phyloP scores from a whole-genome alignment of 2,888 invertebrate species.

The Mesorhabditis belari region DNA sequence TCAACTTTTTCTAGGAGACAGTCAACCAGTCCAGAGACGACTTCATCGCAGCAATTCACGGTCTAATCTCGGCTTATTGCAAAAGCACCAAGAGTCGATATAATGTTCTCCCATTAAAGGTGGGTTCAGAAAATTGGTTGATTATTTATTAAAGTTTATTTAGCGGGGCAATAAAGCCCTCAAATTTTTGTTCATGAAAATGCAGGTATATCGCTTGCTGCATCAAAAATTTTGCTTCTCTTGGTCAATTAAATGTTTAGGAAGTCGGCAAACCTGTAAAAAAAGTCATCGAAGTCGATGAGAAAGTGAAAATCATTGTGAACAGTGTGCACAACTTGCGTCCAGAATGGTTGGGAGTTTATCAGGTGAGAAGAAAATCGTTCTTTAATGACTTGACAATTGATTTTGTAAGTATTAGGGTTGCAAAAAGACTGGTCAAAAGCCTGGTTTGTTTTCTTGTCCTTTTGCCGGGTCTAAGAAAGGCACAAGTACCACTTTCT shows the following conservation, averaged over 20 bases:
- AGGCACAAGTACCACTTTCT: neutral
- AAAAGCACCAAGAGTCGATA: slow-evolving; percentile 20
- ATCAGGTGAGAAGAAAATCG: slow-evolving; percentile 7
- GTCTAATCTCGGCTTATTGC: slow-evolving; percentile 24
- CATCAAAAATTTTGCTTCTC: no score
- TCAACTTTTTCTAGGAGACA: slow-evolving; percentile 6
- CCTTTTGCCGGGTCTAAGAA: neutral
- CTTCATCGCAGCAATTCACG: slow-evolving; percentile 22
- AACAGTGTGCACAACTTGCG: slow-evolving; percentile 52
- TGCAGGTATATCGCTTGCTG: neutral
- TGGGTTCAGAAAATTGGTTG: neutral
- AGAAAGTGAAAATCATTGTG: slow-evolving; percentile 54
- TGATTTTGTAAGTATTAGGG: no score
- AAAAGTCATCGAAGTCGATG: slow-evolving; percentile 48
- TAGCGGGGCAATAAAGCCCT: slow-evolving; percentile 5
- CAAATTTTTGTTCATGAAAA: neutral
- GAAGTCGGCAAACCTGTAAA: slow-evolving; percentile 9
- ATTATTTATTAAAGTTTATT: neutral
- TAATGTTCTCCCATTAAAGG: slow-evolving; percentile 12
- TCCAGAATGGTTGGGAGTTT: slow-evolving; percentile 26
- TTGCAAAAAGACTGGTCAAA: no score
- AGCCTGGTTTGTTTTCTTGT: no score
- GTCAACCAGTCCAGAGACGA: slow-evolving; percentile 11
- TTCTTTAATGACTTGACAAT: neutral
- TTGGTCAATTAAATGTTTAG: neutral